Evolutionary conservation across 2,888 invertebrate species (phyloP), one percentile per base, ranked within the genome.

Genomic region (Volucella inflata): DNA sequence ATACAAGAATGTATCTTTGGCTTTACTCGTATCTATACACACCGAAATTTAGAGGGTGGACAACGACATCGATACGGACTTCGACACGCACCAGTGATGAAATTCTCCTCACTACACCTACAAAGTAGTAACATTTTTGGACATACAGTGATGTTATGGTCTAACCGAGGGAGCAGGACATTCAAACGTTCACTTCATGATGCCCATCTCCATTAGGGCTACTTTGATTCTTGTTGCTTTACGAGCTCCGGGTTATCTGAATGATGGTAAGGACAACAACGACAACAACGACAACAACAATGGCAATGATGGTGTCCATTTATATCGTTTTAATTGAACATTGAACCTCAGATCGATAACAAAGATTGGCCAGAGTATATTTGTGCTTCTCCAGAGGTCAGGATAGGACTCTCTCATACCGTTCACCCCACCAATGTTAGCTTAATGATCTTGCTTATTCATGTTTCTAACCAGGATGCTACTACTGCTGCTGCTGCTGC

Each of bases 281-380:
- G 57, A 38, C 11, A 8, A 62, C 42, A 11, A 40, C 17, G 51
- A 50, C 48, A 17, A 75, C 21, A 55, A 75, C 14, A 59, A 71
- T 50, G 71, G 76, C 64, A 67, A 74, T 70, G 84, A 64, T 65
- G 74, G 60, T 71, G 79, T 79, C 50, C 76, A 76, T 67, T 85
- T 80, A 71, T 68, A 81, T 76, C 67, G 85, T 76, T 85, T 80
- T 80, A 76, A 85, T 76, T 81, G 85, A 80, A 80, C 85, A 72
- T 46, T 71, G 76, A 76, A 85, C 76, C 85, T 85, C 85, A 81
- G 80, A 85, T 59, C 62, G 76, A 76, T 80, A 76, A 85, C 85
- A 80, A 76, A 72, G 80, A 81, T 68, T 76, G 71, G 71, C 76
- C 71, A 79, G 46, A 62, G 75, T 71, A 40, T 71, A 65, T 72